Evolutionary conservation across 2,888 invertebrate species (phyloP).

Genomic region (Stomorhina lunata): DNA sequence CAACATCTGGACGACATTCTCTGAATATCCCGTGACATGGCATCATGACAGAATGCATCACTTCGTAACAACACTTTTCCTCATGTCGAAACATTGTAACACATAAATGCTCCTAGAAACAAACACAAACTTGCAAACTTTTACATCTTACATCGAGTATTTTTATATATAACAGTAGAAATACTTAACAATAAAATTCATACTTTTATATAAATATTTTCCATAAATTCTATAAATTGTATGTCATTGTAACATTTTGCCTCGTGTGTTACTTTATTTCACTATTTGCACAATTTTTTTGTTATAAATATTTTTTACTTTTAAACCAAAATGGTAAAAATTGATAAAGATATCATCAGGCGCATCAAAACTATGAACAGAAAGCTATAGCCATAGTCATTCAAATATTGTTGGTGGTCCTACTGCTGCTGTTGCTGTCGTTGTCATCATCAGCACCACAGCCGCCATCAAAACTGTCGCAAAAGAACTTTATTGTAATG

Average conservation of each 20-base stretch:
- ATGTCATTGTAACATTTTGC: constrained; percentile 27
- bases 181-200: neutral
- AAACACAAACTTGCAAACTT: too few relatives aligned
- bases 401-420: too few relatives aligned
- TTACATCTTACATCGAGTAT: too few relatives aligned
- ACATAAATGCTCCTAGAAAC: too few relatives aligned
- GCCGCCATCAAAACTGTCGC: constrained; percentile 37
- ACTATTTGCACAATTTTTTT: neutral
- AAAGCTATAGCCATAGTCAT: constrained; percentile 7
- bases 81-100: too few relatives aligned
- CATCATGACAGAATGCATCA: too few relatives aligned
- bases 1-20: too few relatives aligned
- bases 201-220: neutral
- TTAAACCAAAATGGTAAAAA: neutral
- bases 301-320: neutral
- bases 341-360: constrained; percentile 8
- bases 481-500: constrained; percentile 51
- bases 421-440: too few relatives aligned
- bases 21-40: too few relatives aligned
- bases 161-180: too few relatives aligned
- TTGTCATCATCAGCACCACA: neutral
- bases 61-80: too few relatives aligned
- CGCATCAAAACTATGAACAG: neutral
- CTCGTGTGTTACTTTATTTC: neutral
- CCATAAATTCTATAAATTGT: constrained; percentile 30